Evolutionary conservation across 2,797 vertebrate genomes (phyloP).

Genomic region (Sebastes itinus): DNA sequence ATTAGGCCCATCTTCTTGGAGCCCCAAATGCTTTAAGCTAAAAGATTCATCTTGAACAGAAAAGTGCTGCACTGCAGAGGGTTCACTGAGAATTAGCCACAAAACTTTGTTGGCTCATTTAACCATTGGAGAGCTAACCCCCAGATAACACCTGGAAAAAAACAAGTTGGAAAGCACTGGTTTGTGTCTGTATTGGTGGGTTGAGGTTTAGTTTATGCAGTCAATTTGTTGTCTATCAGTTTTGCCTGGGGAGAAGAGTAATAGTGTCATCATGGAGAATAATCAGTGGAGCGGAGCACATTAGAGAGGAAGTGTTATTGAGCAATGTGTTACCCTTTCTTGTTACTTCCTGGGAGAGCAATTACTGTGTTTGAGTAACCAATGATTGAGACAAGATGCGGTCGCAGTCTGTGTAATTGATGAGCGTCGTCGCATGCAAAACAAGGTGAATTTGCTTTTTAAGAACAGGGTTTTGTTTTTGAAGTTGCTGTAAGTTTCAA

Average conservation of each 20-base stretch:
- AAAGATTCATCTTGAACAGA: constrained; percentile 63
- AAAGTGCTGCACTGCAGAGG: constrained; percentile 45
- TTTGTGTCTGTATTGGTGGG: constrained; percentile 30
- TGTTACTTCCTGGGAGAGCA: constrained; percentile 76
- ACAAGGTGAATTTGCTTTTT: constrained; percentile 42
- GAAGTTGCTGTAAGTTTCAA: constrained; percentile 23
- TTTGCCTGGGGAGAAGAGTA: constrained; percentile 73
- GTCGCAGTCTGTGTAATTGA: constrained; percentile 68
- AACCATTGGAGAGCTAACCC: constrained; percentile 40
- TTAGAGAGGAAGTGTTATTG: constrained; percentile 78
- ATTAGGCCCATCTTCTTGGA: constrained; percentile 56
- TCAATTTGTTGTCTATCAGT: constrained; percentile 73
- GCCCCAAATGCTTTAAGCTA: constrained; percentile 56
- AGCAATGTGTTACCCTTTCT: constrained; percentile 70
- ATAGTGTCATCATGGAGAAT: constrained; percentile 78
- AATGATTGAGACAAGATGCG: constrained; percentile 70
- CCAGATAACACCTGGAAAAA: constrained; percentile 23
- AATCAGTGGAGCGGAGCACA: constrained; percentile 73
- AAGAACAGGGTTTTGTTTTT: constrained; percentile 15
- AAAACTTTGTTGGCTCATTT: constrained; percentile 63
- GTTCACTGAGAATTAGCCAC: constrained; percentile 50
- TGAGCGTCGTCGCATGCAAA: constrained; percentile 48
- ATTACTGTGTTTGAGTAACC: constrained; percentile 80
- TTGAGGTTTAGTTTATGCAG: constrained; percentile 64
- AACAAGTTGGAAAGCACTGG: constrained; percentile 24